Base-by-base conservation (phyloP, 2,797 vertebrate species). In the Sparus aurata region DNA sequence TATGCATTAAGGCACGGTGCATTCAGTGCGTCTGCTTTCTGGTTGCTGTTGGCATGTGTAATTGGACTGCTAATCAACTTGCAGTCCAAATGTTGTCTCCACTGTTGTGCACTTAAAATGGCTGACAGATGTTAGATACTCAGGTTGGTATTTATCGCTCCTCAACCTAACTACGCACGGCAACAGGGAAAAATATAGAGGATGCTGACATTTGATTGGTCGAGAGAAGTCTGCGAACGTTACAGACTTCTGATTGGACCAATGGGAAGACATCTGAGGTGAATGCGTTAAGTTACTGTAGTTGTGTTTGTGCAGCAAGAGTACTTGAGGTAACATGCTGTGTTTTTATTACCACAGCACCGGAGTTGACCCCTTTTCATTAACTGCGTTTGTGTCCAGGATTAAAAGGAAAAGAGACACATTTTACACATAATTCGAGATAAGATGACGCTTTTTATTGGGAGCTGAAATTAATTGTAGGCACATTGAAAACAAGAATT, bases 91-190 rank as follows among this genome's bases (percentile, higher is more conserved):
- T 85, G 89, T 86, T 90, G 84, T 85, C 88, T 87, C 85, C 87
- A 87, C 93, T 92, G 91, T 93, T 93, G 92, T 91, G 85, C 87
- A 90, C 91, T 83, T 92, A 96, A 96, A 94, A 96, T 96, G 95
- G 95, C 95, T 95, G 95, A 95, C 95, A 91, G 90, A 90, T 89
- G 93, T 93, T 89, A 93, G 94, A 91, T 92, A 89, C 93, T 91
- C 75, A 87, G 92, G 85, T 88, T 94, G 94, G 93, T 95, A 92
- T 95, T 95, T 94, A 95, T 91, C 86, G 89, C 95, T 72, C 77
- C 53, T 75, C 95, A 95, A 95, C 95, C 95, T 20, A 96, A 95
- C 95, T 95, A 95, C 15, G 91, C 89, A 82, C 90, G 90, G 91
- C 92, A 92, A 88, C 85, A 89, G 74, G 89, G 77, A 67, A 76